These are phyloP conservation scores for Eulemur macaco DNA, from an alignment of 2,113 vertebrate species.

Conservation along the genomic window DNA sequence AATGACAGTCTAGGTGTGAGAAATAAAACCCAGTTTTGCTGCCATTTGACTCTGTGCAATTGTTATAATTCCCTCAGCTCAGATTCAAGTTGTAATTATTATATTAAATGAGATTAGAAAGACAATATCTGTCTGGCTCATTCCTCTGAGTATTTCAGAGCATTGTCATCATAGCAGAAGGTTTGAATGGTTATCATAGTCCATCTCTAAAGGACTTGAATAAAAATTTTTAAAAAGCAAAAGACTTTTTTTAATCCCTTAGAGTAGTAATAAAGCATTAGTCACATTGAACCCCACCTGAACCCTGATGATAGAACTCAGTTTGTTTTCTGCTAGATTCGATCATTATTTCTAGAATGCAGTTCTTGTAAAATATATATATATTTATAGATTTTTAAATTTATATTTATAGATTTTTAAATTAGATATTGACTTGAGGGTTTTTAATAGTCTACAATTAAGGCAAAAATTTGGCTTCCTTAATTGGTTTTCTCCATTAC, in stretches of 20 bases:
- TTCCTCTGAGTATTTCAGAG: background rate
- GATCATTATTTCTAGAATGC: background rate
- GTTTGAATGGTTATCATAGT: background rate
- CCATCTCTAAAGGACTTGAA: background rate
- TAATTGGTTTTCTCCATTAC: background rate
- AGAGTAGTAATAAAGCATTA: background rate
- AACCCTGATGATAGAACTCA: background rate
- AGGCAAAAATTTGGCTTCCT: background rate
- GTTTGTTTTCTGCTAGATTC: background rate
- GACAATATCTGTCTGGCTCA: background rate
- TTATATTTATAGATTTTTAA: conserved; percentile 8
- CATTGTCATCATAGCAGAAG: background rate
- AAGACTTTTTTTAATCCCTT: background rate
- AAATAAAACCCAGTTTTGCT: background rate
- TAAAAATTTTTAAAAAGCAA: background rate
- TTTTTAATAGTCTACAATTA: conserved; percentile 21
- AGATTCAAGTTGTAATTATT: conserved; percentile 26
- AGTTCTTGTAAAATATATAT: background rate
- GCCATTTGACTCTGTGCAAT: background rate
- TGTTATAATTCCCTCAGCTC: background rate
- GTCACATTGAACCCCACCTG: background rate
- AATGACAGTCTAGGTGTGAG: background rate
- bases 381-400: conserved; percentile 16
- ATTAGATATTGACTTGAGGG: background rate
- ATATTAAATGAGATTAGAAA: background rate